Percentiles rank a stretch among this genome's conserved stretches.
Conservation (phyloP, 2,113 vertebrate species). For the Sinocyclocheilus rhinocerous region DNA sequence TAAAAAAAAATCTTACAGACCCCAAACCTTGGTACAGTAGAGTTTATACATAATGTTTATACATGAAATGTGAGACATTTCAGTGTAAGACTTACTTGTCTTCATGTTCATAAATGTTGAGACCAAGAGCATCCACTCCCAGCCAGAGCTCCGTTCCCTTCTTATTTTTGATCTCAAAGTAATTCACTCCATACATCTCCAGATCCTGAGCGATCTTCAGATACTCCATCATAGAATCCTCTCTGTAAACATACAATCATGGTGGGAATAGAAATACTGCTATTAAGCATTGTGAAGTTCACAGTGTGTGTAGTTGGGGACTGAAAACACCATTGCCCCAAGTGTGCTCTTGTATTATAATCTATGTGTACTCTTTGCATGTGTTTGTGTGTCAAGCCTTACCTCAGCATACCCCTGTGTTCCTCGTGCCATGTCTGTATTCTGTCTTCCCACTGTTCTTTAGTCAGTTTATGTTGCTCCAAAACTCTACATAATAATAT, state of each 20-base stretch:
- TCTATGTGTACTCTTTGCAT: not conserved
- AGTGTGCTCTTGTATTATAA: not conserved
- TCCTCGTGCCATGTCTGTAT: constrained; percentile 99
- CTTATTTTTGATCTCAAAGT: constrained; percentile 14
- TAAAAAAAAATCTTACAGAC: too few species aligned
- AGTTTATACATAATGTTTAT: not conserved
- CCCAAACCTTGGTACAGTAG: too few species aligned
- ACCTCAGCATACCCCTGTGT: constrained; percentile 95
- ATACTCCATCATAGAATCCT: constrained; percentile 20
- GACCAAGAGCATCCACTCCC: constrained; percentile 20
- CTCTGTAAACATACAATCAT: constrained; percentile 4
- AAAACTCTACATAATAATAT: constrained; percentile 80
- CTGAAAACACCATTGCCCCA: not conserved
- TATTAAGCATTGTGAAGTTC: not conserved
- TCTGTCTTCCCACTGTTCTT: constrained; percentile 98
- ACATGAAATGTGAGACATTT: not conserved
- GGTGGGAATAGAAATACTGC: not conserved
- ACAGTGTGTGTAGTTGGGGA: not conserved
- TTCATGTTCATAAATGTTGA: constrained; percentile 15
- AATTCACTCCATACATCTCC: constrained; percentile 12
- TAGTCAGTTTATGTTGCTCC: constrained; percentile 97
- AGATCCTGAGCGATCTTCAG: constrained; percentile 14
- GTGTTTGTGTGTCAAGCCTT: constrained; percentile 24
- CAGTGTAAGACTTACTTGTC: not conserved
- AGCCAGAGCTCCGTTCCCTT: constrained; percentile 9